A percentile compares a stretch with the other conserved stretches of the same genome.
These are phyloP conservation scores for Galeopterus variegatus DNA, from an alignment of 2,113 vertebrate genomes.

Conservation along the genomic window DNA sequence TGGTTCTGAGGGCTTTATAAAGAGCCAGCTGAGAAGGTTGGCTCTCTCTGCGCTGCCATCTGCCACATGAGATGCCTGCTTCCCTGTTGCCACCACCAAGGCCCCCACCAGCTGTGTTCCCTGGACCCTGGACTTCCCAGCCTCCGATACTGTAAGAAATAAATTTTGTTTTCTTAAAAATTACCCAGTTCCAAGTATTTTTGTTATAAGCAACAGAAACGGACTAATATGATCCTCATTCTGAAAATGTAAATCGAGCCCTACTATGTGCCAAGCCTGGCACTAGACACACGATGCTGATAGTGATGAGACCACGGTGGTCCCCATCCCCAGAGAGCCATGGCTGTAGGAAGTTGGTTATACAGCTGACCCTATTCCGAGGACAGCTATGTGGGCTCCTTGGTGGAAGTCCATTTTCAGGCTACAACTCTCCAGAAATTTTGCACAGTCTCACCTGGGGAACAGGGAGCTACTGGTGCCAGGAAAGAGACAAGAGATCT, in stretches of 20 bases:
- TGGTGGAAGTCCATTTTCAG: accelerated
- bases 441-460: accelerated
- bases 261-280: accelerated
- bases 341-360: accelerated
- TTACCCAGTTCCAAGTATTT: too few relatives aligned
- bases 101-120: too few relatives aligned
- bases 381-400: accelerated
- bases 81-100: too few relatives aligned
- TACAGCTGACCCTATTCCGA: accelerated
- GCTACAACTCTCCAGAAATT: not conserved
- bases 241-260: not conserved
- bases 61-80: too few relatives aligned
- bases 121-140: too few relatives aligned
- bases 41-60: too few relatives aligned
- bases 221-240: too few relatives aligned
- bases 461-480: accelerated
- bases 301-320: accelerated
- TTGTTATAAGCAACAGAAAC: too few relatives aligned
- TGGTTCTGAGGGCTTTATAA: too few relatives aligned
- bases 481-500: accelerated
- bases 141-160: too few relatives aligned
- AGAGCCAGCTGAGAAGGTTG: too few relatives aligned
- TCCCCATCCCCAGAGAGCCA: accelerated
- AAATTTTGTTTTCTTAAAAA: too few relatives aligned
- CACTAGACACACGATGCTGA: accelerated